Conservation (phyloP, 2,797 vertebrate genomes). For the Parotocinclus haroldoi region DNA sequence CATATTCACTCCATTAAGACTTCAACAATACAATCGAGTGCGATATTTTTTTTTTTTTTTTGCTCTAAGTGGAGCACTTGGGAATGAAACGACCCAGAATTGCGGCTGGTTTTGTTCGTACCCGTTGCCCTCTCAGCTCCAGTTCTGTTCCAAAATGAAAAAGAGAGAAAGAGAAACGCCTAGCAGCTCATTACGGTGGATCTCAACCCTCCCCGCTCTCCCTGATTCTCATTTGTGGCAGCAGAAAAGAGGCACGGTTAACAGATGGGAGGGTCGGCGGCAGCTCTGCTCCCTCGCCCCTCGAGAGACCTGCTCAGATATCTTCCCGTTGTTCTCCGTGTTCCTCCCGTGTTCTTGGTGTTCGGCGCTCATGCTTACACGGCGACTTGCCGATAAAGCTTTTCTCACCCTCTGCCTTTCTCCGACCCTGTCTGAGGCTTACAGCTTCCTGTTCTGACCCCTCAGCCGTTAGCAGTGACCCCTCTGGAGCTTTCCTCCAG, state of each 20-base stretch:
- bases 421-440: conserved; percentile 3
- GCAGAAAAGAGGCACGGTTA: conserved; percentile 65
- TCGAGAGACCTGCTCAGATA: conserved; percentile 69
- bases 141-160: conserved; percentile 60
- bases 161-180: conserved; percentile 21
- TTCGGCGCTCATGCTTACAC: conserved; percentile 16
- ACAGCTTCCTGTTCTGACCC: conserved; percentile 28
- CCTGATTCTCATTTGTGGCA: conserved; percentile 54
- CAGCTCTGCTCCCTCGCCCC: conserved; percentile 65
- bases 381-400: conserved; percentile 3
- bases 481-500: conserved; percentile 18
- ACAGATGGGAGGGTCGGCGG: conserved; percentile 73
- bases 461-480: conserved; percentile 23
- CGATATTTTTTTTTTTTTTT: conserved; percentile 57
- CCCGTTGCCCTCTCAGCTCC: conserved; percentile 71
- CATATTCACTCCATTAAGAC: conserved; percentile 45
- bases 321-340: conserved; percentile 41
- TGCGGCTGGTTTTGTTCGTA: conserved; percentile 69
- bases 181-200: conserved; percentile 70
- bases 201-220: conserved; percentile 57
- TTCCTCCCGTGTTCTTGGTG: conserved; percentile 28
- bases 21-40: conserved; percentile 43
- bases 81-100: conserved; percentile 77
- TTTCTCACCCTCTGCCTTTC: conserved; percentile 52
- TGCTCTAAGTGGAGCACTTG: conserved; percentile 73